These are phyloP conservation scores for Neodiprion virginianus DNA, from an alignment of 1,140 invertebrate species.

Conservation along the genomic window DNA sequence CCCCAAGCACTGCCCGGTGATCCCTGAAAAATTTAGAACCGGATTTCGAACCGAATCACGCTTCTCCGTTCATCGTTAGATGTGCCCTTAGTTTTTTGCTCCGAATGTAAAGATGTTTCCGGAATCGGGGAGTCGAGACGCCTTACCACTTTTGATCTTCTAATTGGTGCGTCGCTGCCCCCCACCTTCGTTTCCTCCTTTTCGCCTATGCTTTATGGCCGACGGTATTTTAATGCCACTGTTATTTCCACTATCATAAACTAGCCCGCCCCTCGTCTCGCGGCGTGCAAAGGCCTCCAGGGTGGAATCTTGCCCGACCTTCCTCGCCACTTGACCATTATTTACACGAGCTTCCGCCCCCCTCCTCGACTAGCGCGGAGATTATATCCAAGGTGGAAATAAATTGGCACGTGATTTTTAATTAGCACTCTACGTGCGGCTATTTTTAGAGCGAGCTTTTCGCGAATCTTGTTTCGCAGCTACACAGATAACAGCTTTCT, in stretches of 20 bases:
- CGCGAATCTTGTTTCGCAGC: neutral
- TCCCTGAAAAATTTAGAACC: conserved; percentile 37
- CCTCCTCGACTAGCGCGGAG: conserved; percentile 21
- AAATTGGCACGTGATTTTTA: conserved; percentile 44
- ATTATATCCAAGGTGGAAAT: conserved; percentile 28
- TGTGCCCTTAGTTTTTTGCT: neutral
- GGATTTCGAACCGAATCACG: conserved; percentile 6
- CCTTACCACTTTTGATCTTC: neutral
- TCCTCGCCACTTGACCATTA: conserved; percentile 43
- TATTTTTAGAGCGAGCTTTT: neutral
- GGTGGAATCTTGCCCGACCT: conserved; percentile 23
- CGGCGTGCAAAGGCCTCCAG: neutral
- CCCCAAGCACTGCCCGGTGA: conserved; percentile 29
- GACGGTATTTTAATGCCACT: neutral
- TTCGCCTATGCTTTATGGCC: neutral
- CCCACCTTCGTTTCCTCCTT: neutral
- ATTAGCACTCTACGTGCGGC: conserved; percentile 29
- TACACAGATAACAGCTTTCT: neutral
- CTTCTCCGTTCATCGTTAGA: neutral
- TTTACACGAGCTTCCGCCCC: conserved; percentile 37
- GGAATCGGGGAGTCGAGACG: neutral
- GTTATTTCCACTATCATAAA: neutral
- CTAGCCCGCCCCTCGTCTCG: neutral
- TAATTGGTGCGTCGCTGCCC: neutral
- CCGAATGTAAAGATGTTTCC: neutral